Conservation (phyloP, 2,888 invertebrate species). For the Drosophila neonasuta region DNA sequence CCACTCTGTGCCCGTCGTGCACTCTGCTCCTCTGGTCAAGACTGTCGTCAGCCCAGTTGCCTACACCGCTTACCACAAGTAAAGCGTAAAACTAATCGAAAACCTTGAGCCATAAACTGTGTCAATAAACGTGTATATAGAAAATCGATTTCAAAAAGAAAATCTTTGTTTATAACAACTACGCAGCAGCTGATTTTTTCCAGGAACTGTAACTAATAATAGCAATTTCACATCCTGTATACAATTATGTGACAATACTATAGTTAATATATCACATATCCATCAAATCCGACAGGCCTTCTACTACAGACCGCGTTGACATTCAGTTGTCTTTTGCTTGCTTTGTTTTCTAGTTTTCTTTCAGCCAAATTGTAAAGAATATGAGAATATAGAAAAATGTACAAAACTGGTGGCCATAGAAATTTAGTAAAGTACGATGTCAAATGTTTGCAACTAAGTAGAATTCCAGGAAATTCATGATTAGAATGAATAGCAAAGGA, state of each 20-base stretch:
- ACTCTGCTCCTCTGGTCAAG: constrained; percentile 63
- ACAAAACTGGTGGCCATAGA: background rate
- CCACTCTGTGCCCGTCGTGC: constrained; percentile 50
- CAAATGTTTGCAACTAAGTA: background rate
- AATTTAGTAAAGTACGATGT: background rate
- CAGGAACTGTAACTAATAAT: background rate
- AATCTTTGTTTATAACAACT: background rate
- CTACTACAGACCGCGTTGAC: background rate
- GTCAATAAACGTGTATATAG: constrained; percentile 23
- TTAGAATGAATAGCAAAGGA: background rate
- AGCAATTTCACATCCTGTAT: constrained; percentile 1
- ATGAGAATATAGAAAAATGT: background rate
- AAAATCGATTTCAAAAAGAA: background rate
- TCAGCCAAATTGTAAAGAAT: background rate
- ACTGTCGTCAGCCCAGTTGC: constrained; percentile 55
- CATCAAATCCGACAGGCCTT: constrained; percentile 9
- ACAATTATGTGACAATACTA: background rate
- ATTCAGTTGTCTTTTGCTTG: background rate
- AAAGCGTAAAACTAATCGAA: constrained; percentile 5
- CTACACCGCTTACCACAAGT: constrained; percentile 67
- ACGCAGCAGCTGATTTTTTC: background rate
- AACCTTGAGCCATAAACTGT: constrained; percentile 11
- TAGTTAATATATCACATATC: constrained; percentile 1
- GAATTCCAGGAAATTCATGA: background rate
- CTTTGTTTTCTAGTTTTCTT: constrained; percentile 1